Conservation (phyloP, 2,888 invertebrate genomes). For the Aphrophora alni region DNA sequence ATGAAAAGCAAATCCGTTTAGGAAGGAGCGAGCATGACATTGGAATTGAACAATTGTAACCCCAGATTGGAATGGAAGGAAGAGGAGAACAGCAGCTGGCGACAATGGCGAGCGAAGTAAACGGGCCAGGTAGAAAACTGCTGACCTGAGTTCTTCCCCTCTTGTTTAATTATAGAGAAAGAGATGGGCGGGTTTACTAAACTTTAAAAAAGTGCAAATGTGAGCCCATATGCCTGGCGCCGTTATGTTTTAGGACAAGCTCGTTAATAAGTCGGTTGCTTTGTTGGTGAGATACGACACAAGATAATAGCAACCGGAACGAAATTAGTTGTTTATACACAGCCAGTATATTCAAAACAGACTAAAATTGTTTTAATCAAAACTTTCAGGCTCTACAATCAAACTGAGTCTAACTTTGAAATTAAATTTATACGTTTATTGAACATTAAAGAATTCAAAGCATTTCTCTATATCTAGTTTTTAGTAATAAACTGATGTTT, state of each 20-base stretch:
- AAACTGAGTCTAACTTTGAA: too few relatives aligned
- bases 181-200: background rate
- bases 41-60: background rate
- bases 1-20: background rate
- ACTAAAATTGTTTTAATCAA: too few relatives aligned
- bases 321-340: background rate
- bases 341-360: too few relatives aligned
- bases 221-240: conserved; percentile 1
- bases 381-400: too few relatives aligned
- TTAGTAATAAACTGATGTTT: too few relatives aligned
- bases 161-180: too few relatives aligned
- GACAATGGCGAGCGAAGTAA: background rate
- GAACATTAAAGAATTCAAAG: too few relatives aligned
- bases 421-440: too few relatives aligned
- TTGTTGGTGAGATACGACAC: background rate
- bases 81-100: background rate
- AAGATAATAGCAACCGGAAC: background rate
- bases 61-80: too few relatives aligned
- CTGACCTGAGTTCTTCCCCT: background rate
- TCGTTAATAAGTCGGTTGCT: conserved; percentile 6
- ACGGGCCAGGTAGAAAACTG: background rate
- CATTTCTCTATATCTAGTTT: too few relatives aligned
- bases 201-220: conserved; percentile 9
- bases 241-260: background rate
- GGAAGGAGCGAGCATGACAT: background rate